Conservation (phyloP, 2,113 vertebrate species). For the Accipiter virgatus region DNA sequence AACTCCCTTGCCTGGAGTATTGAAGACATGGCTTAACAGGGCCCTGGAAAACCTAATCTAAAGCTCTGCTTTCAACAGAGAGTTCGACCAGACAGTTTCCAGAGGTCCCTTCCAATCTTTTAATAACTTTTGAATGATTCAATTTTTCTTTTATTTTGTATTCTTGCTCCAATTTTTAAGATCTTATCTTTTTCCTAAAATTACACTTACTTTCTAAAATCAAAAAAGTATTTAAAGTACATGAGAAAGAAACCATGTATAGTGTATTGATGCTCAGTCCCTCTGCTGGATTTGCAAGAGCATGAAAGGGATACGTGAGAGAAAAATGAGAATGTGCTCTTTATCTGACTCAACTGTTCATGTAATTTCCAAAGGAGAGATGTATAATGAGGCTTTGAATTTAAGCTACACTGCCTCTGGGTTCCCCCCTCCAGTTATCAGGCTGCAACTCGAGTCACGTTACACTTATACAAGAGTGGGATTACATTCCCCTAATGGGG, state of each 20-base stretch:
- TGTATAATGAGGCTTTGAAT: slow-evolving; percentile 43
- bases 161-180: background rate
- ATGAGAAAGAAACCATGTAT: background rate
- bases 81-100: background rate
- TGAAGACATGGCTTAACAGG: background rate
- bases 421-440: slow-evolving; percentile 4
- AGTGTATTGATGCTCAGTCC: background rate
- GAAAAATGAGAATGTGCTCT: slow-evolving; percentile 43
- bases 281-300: background rate
- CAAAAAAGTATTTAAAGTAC: background rate
- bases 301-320: background rate
- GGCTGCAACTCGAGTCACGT: slow-evolving; percentile 38
- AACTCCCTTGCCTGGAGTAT: background rate
- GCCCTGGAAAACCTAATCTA: background rate
- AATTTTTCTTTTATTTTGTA: background rate
- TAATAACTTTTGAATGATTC: background rate
- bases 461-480: slow-evolving; percentile 56
- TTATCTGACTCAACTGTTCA: slow-evolving; percentile 54
- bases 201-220: background rate
- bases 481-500: slow-evolving; percentile 51
- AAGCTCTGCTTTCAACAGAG: background rate
- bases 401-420: slow-evolving; percentile 34
- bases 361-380: slow-evolving; percentile 54
- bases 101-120: background rate
- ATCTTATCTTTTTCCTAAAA: background rate